Base-by-base conservation (phyloP, 2,888 invertebrate genomes). In the Philhelius pedissequus region DNA sequence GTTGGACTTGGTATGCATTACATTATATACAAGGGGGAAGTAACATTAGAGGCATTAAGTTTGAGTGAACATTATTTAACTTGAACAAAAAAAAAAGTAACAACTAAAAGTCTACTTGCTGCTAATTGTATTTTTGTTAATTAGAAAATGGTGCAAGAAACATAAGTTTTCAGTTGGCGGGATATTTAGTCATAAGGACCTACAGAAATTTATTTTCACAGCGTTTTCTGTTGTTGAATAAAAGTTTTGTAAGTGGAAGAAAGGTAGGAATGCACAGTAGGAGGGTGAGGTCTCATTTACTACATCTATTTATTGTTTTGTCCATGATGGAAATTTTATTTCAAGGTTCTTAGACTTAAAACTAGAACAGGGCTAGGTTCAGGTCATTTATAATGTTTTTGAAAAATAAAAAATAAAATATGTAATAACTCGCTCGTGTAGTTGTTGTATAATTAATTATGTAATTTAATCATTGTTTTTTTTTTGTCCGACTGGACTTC, bases 61-160 rank as follows among this genome's bases (percentile, higher is more conserved):
- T 58, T 22, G 15, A 58, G 38, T 38, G 58, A 58, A 38, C 22
- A 58, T 68, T 66, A 60, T 73, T 45, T 15, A 52, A 56, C 48
- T 69, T 27, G 7, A 4, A 38, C 13, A 22, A 15, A 38, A n/a
- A 48, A 40, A 73, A 56, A 13, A 54, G 18, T 11, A 54, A 54
- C 32, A 54, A 60, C 40, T 27, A 62, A 22, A 62, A 62, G 43
- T 62, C 43, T 27, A 62, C 62, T 62, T 62, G 43, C 30, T 68
- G 38, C 68, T 77, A 82, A 82, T 82, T 82, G 73, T 73, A 68
- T 60, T 77, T 73, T 68, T 73, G 45, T 66, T 77, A 62, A 66
- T 77, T 73, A 73, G 38, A 71, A 64, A 43, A 62, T 50, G 66
- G 32, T 66, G 62, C 22, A 32, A 77, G 52, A 69, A 52, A 76